Evolutionary conservation across 2,113 vertebrate species (phyloP).

Genomic region (Callipepla squamata): DNA sequence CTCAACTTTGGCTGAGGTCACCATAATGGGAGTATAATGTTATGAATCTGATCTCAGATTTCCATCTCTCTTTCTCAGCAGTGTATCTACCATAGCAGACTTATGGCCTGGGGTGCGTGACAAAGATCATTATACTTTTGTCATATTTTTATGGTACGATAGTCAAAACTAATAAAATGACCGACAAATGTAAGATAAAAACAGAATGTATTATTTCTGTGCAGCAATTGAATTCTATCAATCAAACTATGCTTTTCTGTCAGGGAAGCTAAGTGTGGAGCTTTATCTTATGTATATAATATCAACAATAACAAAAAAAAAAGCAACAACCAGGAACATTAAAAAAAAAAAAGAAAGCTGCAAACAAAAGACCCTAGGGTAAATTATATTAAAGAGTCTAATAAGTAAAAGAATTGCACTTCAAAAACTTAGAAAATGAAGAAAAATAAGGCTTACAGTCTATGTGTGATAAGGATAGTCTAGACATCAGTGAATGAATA

Average conservation of each 20-base stretch:
- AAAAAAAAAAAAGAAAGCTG: not conserved
- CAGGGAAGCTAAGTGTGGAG: slow-evolving; percentile 39
- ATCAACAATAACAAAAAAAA: slow-evolving; percentile 23
- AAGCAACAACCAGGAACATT: slow-evolving; percentile 10
- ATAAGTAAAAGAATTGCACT: slow-evolving; percentile 54
- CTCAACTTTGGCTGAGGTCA: not conserved
- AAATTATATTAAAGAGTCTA: slow-evolving; percentile 57
- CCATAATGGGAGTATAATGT: not conserved
- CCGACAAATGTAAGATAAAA: slow-evolving; percentile 61
- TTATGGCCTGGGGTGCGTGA: not conserved
- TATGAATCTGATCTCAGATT: not conserved
- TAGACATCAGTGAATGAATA: slow-evolving; percentile 70
- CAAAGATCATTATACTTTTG: slow-evolving; percentile 50
- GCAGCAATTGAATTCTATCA: slow-evolving; percentile 69
- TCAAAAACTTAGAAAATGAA: slow-evolving; percentile 58
- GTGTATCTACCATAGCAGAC: not conserved
- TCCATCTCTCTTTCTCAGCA: not conserved
- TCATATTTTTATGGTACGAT: not conserved
- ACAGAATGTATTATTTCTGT: slow-evolving; percentile 52
- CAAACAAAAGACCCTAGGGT: not conserved
- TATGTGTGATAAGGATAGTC: slow-evolving; percentile 71
- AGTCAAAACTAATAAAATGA: slow-evolving; percentile 67
- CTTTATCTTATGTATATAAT: not conserved
- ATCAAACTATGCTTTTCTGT: slow-evolving; percentile 60
- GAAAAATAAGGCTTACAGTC: slow-evolving; percentile 6